Percentiles rank a stretch among this genome's conserved stretches.
phyloP scores from a whole-genome alignment of 2,888 invertebrate genomes.

The Blastobasis lacticolella region DNA sequence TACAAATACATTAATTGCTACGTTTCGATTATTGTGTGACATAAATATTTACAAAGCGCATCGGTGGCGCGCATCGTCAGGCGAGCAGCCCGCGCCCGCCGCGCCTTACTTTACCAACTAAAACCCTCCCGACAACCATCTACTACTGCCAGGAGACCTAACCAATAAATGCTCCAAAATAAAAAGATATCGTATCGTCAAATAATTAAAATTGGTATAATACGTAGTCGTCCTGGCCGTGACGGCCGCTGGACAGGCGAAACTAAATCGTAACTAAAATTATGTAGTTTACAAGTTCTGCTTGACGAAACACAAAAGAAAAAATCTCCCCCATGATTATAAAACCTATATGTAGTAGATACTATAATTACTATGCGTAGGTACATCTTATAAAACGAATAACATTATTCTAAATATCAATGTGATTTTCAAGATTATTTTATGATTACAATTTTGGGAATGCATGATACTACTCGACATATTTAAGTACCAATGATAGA shows the following conservation, averaged over 20 bases:
- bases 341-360: conserved; percentile 43
- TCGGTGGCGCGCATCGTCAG: conserved; percentile 24
- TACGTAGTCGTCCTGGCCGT: conserved; percentile 49
- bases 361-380: conserved; percentile 56
- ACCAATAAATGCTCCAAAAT: conserved; percentile 58
- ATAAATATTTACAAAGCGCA: conserved; percentile 73
- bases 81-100: conserved; percentile 13
- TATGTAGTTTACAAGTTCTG: conserved; percentile 21
- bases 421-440: conserved; percentile 58
- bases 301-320: conserved; percentile 41
- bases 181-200: conserved; percentile 55
- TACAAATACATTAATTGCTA: conserved; percentile 73
- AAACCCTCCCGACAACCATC: conserved; percentile 45
- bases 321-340: conserved; percentile 49
- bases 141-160: conserved; percentile 57
- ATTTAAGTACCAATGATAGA: conserved; percentile 69
- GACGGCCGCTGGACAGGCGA: conserved; percentile 45
- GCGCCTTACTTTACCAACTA: conserved; percentile 47
- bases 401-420: conserved; percentile 66
- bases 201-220: conserved; percentile 51
- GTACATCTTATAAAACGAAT: conserved; percentile 66
- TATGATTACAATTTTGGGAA: conserved; percentile 69
- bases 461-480: conserved; percentile 67
- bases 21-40: conserved; percentile 73
- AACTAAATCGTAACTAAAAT: conserved; percentile 39